Base-by-base conservation (phyloP, 2,888 invertebrate genomes). In the Campoplex nolae region DNA sequence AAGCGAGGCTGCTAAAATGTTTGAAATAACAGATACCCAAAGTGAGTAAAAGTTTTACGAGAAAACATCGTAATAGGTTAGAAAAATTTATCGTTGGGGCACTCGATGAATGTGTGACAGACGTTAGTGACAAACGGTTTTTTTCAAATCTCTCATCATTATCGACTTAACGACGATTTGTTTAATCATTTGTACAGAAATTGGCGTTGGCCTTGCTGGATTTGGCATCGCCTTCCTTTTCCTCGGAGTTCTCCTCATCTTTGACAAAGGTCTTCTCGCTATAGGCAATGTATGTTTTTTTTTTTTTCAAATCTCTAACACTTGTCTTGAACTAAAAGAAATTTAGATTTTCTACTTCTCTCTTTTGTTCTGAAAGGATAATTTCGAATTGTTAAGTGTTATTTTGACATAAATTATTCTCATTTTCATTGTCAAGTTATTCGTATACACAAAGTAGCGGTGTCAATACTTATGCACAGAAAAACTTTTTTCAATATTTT, bases 231-330 rank as follows among this genome's bases (percentile, higher is more conserved):
- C 97, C 85, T 99, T 99, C 95, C 96, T 99, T 9, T 98, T 99
- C 92, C 96, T 99, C 9, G 99, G 99, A 85, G 97, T 99, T 58
- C 92, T 99, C 71, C 95, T 99, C 85, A 95, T 99, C 80, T 99
- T 99, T 94, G 99, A 99, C 95, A 99, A 98, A 95, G 99, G 99
- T 78, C 95, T 99, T 83, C 95, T 99, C 83, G 99, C 99, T n/a
- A 98, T 99, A 94, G 99, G 99, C 94, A 99, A 99, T 96, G 99
- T 99, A 96, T 97, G 98, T 96, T 38, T 54, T n/a, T 78, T 96
- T 38, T 54, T n/a, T 68, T 28, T 90, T 80, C 45, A 58, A 13
- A 58, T 58, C 13, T 58, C 18, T 4, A 6, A 18, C 18, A 51
- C 51, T 51, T n/a, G 51, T 18, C 18, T 3, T 58, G 11, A 23